Conservation (phyloP, 2,888 invertebrate genomes). For the Caenorhabditis sp. region DNA sequence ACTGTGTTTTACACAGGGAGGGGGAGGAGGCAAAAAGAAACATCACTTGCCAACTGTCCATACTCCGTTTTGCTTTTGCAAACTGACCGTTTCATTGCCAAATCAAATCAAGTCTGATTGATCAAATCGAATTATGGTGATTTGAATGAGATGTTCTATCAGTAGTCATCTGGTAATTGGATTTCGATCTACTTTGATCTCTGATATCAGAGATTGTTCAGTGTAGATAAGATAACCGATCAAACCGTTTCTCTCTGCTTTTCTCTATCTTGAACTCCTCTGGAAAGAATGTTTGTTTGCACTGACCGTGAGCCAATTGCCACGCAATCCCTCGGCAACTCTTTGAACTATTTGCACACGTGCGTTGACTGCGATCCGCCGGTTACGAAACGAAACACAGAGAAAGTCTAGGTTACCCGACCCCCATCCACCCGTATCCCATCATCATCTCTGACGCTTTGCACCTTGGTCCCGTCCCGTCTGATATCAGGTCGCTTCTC, state of each 20-base stretch:
- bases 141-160: neutral
- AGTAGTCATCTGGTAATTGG: neutral
- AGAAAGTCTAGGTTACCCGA: conserved; percentile 19
- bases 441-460: conserved; percentile 60
- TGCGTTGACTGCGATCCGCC: conserved; percentile 15
- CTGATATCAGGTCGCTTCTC: conserved; percentile 44
- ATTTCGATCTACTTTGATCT: neutral
- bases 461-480: conserved; percentile 55
- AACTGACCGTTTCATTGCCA: conserved; percentile 2
- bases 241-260: neutral
- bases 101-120: no score
- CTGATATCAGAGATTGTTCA: neutral
- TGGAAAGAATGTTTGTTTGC: conserved; percentile 14
- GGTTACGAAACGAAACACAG: neutral
- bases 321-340: conserved; percentile 26
- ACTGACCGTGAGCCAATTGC: conserved; percentile 49
- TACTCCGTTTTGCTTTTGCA: neutral
- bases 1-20: neutral
- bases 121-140: neutral
- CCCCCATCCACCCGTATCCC: no score
- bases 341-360: conserved; percentile 60
- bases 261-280: neutral
- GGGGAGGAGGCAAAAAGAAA: no score
- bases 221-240: no score
- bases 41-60: neutral